These are phyloP conservation scores for Ganaspis sp. DNA, from an alignment of 1,140 invertebrate genomes.

Conservation along the genomic window DNA sequence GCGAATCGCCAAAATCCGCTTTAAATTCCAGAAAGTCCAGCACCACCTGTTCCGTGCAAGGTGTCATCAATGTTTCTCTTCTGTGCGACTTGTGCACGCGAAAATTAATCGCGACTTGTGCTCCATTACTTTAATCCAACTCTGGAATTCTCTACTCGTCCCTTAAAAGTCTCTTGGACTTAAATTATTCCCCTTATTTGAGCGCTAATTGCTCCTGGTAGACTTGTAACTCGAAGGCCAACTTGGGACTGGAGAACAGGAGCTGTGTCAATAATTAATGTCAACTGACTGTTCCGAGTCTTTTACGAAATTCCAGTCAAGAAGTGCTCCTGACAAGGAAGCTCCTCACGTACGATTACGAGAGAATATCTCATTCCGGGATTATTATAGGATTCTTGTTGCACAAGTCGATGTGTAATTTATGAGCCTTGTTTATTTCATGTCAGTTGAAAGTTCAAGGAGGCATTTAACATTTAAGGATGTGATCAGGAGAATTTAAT, in stretches of 20 bases:
- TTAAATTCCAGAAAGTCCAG: neutral
- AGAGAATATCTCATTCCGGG: neutral
- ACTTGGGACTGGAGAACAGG: neutral
- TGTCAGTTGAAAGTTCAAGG: too few relatives aligned
- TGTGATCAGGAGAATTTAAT: too few relatives aligned
- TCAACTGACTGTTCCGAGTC: neutral
- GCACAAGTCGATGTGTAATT: neutral
- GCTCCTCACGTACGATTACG: neutral
- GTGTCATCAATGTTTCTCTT: neutral
- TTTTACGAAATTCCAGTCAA: neutral
- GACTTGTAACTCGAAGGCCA: neutral
- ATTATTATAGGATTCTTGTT: neutral
- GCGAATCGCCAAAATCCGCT: neutral
- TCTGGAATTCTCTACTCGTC: neutral
- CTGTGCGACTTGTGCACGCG: neutral
- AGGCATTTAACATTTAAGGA: too few relatives aligned
- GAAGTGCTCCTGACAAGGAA: conserved; percentile 10
- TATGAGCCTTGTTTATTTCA: too few relatives aligned
- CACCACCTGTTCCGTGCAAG: neutral
- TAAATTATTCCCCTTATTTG: conserved; percentile 17
- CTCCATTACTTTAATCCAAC: too few relatives aligned
- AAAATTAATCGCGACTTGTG: neutral
- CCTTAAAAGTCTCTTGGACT: neutral
- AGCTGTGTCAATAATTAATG: conserved; percentile 27
- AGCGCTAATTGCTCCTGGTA: neutral